phyloP scores from a whole-genome alignment of 2,888 invertebrate genomes.

The Calameuta filiformis region DNA sequence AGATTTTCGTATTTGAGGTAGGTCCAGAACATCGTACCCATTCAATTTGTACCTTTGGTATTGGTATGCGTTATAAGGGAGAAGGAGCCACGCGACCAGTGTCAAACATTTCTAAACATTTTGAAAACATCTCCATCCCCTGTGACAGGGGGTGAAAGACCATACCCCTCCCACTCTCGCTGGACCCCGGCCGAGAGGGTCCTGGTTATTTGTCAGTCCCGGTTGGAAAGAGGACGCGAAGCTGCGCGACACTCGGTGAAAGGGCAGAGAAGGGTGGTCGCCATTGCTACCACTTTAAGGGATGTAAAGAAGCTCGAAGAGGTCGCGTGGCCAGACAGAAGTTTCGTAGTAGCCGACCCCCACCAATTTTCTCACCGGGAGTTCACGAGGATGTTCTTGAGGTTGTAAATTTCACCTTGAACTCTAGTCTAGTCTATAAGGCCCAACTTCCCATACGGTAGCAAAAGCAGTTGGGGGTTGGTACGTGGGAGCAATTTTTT shows the following conservation, averaged over 20 bases:
- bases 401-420: neutral
- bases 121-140: constrained; percentile 49
- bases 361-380: neutral
- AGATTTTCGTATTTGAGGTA: too few species aligned
- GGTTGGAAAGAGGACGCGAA: neutral
- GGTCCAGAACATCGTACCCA: too few species aligned
- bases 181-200: neutral
- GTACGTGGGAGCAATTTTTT: neutral
- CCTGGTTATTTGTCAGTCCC: constrained; percentile 26
- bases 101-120: constrained; percentile 55
- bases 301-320: neutral
- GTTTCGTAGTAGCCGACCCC: constrained; percentile 6
- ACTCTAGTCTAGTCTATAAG: neutral
- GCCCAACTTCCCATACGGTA: neutral
- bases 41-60: too few species aligned
- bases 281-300: neutral
- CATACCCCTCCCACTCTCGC: neutral
- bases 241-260: neutral
- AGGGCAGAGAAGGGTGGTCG: neutral
- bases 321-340: constrained; percentile 45
- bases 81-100: constrained; percentile 42
- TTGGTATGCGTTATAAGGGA: neutral
- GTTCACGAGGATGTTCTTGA: neutral
- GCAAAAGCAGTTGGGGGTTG: neutral
- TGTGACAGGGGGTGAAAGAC: constrained; percentile 8